Evolutionary conservation across 2,113 vertebrate species (phyloP).

Genomic region (Archocentrus centrarchus): DNA sequence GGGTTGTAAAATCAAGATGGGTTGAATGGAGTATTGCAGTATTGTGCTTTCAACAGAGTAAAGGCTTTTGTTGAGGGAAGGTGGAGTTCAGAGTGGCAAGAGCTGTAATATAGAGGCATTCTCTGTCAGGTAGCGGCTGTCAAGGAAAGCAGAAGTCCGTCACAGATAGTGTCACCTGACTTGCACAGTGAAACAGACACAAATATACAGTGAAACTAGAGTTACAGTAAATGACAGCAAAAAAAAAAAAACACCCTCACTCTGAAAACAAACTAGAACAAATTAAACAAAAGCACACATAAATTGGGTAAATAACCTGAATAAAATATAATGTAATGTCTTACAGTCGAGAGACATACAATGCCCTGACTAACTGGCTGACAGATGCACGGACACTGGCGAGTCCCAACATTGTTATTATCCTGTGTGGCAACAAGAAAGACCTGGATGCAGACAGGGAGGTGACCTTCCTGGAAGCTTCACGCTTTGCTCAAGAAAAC

Average conservation of each 20-base stretch:
- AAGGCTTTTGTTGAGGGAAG: not conserved
- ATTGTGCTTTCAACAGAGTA: conserved; percentile 22
- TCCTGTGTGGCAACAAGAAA: conserved; percentile 94
- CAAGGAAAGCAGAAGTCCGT: conserved; percentile 48
- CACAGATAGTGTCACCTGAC: conserved; percentile 35
- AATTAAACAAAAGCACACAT: not conserved
- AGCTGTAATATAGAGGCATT: conserved; percentile 61
- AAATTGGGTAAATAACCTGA: not conserved
- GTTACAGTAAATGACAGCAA: not conserved
- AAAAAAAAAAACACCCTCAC: not conserved
- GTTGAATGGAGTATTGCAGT: conserved; percentile 38
- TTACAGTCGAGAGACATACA: conserved; percentile 90
- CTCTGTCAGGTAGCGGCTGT: conserved; percentile 20
- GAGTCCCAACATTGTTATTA: conserved; percentile 93
- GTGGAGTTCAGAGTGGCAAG: conserved; percentile 48
- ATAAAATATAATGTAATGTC: not conserved
- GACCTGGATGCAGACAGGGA: conserved; percentile 92
- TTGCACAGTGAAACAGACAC: not conserved
- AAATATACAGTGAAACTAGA: not conserved
- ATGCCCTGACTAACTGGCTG: conserved; percentile 92
- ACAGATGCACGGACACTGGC: conserved; percentile 91
- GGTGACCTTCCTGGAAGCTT: conserved; percentile 93
- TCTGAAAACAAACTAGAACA: not conserved
- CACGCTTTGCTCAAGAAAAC: conserved; percentile 93
- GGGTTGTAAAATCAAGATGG: conserved; percentile 48